Percentiles rank a stretch among this genome's conserved stretches.
Conservation (phyloP, 2,797 vertebrate species). For the Cossypha dichroa region DNA sequence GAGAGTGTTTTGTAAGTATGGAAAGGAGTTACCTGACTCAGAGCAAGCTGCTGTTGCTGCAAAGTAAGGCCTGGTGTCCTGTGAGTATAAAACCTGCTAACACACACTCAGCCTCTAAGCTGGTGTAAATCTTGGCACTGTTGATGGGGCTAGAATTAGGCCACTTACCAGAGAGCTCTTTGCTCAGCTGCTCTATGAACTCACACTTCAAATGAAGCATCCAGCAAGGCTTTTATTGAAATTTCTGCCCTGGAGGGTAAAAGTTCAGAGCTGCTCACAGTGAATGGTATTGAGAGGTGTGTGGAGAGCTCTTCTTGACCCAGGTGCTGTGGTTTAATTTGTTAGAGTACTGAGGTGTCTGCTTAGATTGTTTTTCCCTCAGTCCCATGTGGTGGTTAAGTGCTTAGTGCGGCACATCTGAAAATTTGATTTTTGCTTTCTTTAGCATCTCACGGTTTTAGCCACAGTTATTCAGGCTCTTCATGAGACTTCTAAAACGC, state of each 20-base stretch:
- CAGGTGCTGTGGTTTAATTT: not conserved
- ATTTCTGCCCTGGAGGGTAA: not conserved
- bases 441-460: not conserved
- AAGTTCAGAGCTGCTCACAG: not conserved
- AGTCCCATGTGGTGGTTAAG: not conserved
- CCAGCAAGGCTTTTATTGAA: not conserved
- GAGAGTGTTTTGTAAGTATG: accelerated
- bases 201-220: not conserved
- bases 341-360: not conserved
- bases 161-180: not conserved
- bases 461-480: not conserved
- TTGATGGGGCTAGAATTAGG: not conserved
- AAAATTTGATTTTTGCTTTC: not conserved
- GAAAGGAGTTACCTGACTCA: not conserved
- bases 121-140: not conserved
- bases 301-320: not conserved
- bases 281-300: not conserved
- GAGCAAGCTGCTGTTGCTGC: not conserved
- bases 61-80: not conserved
- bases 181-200: not conserved
- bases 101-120: not conserved
- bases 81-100: not conserved
- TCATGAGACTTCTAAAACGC: not conserved
- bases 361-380: not conserved
- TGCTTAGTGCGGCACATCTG: not conserved